Base-by-base conservation (phyloP, 1,140 invertebrate species). In the Ostrea denselamellosa region DNA sequence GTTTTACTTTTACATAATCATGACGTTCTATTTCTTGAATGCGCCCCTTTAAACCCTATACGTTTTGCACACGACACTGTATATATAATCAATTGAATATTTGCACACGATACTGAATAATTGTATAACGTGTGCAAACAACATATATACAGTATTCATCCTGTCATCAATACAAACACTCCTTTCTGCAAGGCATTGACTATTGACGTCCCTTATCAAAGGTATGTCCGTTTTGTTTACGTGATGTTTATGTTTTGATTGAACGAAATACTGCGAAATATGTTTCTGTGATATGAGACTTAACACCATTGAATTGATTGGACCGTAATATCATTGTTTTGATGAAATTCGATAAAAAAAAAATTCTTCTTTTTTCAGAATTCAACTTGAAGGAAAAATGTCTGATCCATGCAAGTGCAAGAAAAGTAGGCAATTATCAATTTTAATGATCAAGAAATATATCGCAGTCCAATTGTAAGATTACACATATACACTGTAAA, bases 31-130 rank as follows among this genome's bases (percentile, higher is more conserved):
- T 58, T 4, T 58, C 12, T 14, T 58, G 8, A 58, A 58, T 58
- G 8, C 56, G 12, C 19, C 14, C 56, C 14, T 56, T 19, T 19
- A 19, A 19, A 19, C 14, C 14, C 68, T 10, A 77, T 34, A 71
- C 22, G 28, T 71, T 77, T 71, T 71, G 68, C 68, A 34, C 68
- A 77, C 68, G 68, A 28, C 9, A 77, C 28, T 77, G 65, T 71
- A 71, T 71, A 71, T 8, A 4, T 28, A 28, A 7, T 28, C 9
- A 25, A 71, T 71, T 0, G 25, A 77, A 28, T 34, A 12, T 77
- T 77, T 77, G 68, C 68, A 77, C 68, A 34, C 68, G 68, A 34
- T 14, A 34, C 25, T 14, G 25, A 77, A 77, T 77, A 34, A 7
- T 77, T 77, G 68, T 34, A 77, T 77, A 62, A 77, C 22, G 25